These are phyloP conservation scores for Physeter macrocephalus DNA, from an alignment of 2,113 vertebrate species.

Conservation along the genomic window DNA sequence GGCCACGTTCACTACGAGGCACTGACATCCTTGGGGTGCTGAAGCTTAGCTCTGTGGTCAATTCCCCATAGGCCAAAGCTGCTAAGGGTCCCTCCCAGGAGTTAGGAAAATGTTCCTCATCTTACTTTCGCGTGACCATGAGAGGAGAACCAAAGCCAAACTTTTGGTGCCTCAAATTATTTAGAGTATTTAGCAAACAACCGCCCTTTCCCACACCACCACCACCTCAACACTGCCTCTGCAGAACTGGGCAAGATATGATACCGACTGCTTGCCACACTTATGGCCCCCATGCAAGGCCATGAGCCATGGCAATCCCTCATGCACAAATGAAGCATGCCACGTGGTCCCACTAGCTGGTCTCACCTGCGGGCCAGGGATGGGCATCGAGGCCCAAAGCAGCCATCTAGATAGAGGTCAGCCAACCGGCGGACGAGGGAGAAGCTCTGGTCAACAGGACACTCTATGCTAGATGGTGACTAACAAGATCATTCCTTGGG, in stretches of 20 bases:
- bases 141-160: neutral
- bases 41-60: neutral
- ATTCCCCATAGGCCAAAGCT: neutral
- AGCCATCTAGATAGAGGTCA: neutral
- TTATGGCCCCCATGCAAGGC: accelerated
- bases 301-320: neutral
- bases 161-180: neutral
- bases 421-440: neutral
- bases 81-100: neutral
- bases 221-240: neutral
- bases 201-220: neutral
- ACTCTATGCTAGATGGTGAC: neutral
- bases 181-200: neutral
- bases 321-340: neutral
- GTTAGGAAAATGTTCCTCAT: neutral
- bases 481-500: neutral
- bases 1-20: neutral
- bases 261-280: neutral
- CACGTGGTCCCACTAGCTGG: neutral
- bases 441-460: neutral
- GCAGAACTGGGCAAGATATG: neutral
- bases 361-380: neutral
- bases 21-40: neutral
- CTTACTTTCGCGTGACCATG: neutral
- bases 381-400: neutral